Evolutionary conservation across 64 coral and sea anemone species (phyloP), one percentile per base, ranked within the genome.

Genomic region (Astreopora myriophthalma): DNA sequence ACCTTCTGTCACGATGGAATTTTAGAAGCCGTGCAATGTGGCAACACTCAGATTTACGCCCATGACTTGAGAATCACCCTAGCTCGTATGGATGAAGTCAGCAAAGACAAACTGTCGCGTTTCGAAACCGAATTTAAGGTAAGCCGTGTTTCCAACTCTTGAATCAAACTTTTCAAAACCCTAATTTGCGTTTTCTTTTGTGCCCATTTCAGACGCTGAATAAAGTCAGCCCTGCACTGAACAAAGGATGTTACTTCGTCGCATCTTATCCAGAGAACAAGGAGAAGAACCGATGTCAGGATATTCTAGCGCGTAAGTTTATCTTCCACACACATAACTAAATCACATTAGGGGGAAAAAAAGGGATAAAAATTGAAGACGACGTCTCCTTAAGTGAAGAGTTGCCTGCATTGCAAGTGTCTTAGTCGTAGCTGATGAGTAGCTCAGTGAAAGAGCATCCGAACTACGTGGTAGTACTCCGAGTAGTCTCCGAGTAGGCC

Each of bases 61-160:
- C 97, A 99, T 78, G 94, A 99, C 35, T 31, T 99, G 31, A 89
- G 97, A 62, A 99, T 99, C 71, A 88, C 88, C 12, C 87, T 99
- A 13, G 77, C 75, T 46, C 89, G 75, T 44, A 93, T 99, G 94
- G 74, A 87, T 66, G 67, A 91, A 12, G 69, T 76, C 2, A 87
- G 80, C 28, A 82, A 90, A 73, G 91, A 93, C n/a, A 96, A 95
- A 49, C 28, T 93, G 75, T 88, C 88, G 31, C 61, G 91, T 16
- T 99, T 96, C 70, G 97, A 99, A 14, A 55, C 90, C 2, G 94
- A 99, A 60, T 99, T 99, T 71, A 99, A 99, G 91, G 97, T 87
- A 19, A 72, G 67, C 6, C 11, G 6, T 44, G 6, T 44, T 1
- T 44, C 6, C 40, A 44, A 46, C 42, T 55, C 51, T 55, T 55